A percentile compares a stretch with the other conserved stretches of the same genome.
phyloP scores from a whole-genome alignment of 2,797 vertebrate genomes.

The Tragelaphus oryx region DNA sequence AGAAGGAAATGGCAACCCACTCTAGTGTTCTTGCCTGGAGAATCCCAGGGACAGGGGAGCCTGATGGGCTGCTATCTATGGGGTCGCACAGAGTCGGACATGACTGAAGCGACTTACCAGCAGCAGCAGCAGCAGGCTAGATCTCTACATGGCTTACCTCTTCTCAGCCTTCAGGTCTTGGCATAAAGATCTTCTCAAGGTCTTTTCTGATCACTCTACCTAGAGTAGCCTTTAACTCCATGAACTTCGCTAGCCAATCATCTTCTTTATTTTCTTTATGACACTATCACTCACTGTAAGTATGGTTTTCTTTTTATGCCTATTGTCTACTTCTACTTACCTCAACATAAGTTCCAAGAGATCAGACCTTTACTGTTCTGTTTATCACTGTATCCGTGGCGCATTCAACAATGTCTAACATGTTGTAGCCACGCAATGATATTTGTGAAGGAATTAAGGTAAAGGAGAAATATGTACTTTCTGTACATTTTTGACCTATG shows the following conservation, averaged over 20 bases:
- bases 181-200: background rate
- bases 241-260: accelerated
- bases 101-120: too few relatives aligned
- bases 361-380: background rate
- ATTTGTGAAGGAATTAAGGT: background rate
- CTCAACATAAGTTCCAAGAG: background rate
- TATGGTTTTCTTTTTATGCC: background rate
- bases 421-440: background rate
- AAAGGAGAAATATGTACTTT: background rate
- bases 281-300: background rate
- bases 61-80: too few relatives aligned
- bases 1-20: too few relatives aligned
- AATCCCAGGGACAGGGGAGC: too few relatives aligned
- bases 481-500: background rate
- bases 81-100: too few relatives aligned
- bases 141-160: background rate
- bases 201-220: background rate
- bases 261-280: background rate
- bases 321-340: background rate
- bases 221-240: background rate
- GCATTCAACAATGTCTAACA: background rate
- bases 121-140: background rate
- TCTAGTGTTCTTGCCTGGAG: too few relatives aligned
- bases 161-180: background rate
- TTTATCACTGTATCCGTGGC: background rate